phyloP scores from a whole-genome alignment of 2,797 vertebrate genomes.

The Sebastes oblongus region DNA sequence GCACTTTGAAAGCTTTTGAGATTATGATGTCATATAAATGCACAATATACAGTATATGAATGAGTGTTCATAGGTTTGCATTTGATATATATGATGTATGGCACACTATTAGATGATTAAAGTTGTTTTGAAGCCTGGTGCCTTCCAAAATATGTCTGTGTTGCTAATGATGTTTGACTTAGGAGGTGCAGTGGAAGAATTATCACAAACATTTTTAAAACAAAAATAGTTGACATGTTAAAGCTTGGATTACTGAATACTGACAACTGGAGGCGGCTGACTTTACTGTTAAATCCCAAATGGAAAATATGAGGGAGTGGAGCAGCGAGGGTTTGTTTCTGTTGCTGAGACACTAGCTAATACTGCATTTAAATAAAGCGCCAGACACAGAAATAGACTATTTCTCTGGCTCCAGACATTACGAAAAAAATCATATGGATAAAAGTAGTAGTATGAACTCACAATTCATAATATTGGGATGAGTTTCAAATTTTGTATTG shows the following conservation, averaged over 20 bases:
- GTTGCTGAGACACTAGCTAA: not conserved
- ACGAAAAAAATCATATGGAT: not conserved
- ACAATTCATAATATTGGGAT: not conserved
- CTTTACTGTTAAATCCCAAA: not conserved
- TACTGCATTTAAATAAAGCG: not conserved
- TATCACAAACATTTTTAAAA: not conserved
- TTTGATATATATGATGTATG: slow-evolving; percentile 12
- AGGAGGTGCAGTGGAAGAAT: not conserved
- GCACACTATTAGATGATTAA: slow-evolving; percentile 37
- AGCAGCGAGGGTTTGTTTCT: not conserved
- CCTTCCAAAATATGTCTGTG: not conserved
- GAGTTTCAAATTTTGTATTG: not conserved
- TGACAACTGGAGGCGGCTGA: slow-evolving; percentile 3
- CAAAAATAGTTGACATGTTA: slow-evolving; percentile 4
- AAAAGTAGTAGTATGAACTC: not conserved
- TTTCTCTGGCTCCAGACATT: no score
- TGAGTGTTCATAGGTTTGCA: slow-evolving; percentile 9
- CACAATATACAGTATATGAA: not conserved
- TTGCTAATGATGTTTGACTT: not conserved
- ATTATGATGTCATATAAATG: not conserved
- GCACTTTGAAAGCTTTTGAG: slow-evolving; percentile 28
- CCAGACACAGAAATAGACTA: no score
- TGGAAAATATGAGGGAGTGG: slow-evolving; percentile 20
- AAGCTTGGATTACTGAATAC: slow-evolving; percentile 11
- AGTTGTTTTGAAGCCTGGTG: slow-evolving; percentile 24